A percentile compares a stretch with the other conserved stretches of the same genome.
phyloP scores from a whole-genome alignment of 2,113 vertebrate genomes.

The Ctenomys sociabilis region DNA sequence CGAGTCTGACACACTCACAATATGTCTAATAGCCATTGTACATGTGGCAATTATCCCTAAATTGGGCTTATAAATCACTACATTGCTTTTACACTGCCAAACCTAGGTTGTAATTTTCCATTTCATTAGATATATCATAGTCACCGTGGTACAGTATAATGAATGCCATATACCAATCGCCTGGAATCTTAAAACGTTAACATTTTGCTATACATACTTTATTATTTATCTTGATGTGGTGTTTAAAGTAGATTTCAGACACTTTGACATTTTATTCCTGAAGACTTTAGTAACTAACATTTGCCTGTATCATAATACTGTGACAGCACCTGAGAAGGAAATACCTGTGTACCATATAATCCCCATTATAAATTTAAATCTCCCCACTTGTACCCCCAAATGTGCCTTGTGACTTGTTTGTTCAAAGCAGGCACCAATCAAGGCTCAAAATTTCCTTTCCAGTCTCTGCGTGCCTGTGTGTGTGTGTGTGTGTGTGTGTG shows the following conservation, averaged over 20 bases:
- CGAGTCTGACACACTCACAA: constrained; percentile 65
- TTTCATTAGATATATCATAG: constrained; percentile 68
- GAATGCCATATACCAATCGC: background rate
- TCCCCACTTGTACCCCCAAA: background rate
- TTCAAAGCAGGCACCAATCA: background rate
- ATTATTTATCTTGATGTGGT: background rate
- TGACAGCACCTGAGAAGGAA: background rate
- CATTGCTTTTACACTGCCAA: constrained; percentile 50
- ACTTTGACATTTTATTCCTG: background rate
- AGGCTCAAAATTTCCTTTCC: background rate
- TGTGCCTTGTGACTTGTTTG: constrained; percentile 5
- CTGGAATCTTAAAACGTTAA: constrained; percentile 5
- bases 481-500: background rate
- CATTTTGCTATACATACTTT: constrained; percentile 1
- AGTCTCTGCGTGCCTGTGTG: no score
- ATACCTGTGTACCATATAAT: background rate
- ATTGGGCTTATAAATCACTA: constrained; percentile 69
- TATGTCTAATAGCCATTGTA: constrained; percentile 60
- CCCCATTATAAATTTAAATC: background rate
- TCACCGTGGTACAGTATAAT: background rate
- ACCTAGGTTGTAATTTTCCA: constrained; percentile 65
- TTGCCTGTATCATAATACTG: background rate
- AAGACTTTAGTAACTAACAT: background rate
- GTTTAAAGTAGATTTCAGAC: constrained; percentile 34
- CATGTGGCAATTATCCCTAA: constrained; percentile 62